Evolutionary conservation across 2,113 vertebrate genomes (phyloP), one percentile per base, ranked within the genome.

Genomic region (Centropus unirufus): DNA sequence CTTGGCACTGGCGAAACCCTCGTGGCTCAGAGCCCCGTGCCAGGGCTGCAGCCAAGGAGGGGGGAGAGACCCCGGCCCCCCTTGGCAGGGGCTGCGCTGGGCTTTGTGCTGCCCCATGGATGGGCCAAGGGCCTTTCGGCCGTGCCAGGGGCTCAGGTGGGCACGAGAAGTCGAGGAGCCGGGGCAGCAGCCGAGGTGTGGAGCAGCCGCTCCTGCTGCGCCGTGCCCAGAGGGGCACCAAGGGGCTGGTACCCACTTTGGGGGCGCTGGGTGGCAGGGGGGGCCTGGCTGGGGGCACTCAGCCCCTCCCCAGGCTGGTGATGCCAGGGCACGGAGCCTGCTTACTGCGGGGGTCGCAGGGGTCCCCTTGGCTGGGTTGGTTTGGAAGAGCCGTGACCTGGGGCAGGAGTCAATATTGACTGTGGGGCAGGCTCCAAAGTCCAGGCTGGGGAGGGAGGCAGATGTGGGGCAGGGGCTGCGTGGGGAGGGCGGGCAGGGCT

Each of bases 171-270:
- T 57, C 0, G 3, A 15, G 27, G 36, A 36, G 36, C 36, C 36
- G 36, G 36, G 36, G 2, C 1, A 2, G 51, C 18, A 13, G 59
- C 39, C 0, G 0, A 72, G 32, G 21, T 64, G 69, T 0, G 1
- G 57, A 85, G 74, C 59, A 73, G 12, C 13, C 20, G 34, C 54
- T 5, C 39, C 54, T 5, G 8, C 7, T n/a, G 42, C 30, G 32
- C 51, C 0, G 19, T 55, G 54, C 49, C 23, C 12, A 14, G 20
- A 8, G 12, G 6, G 7, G 30, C 9, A 11, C 44, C 0, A 5
- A 52, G 21, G 40, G 34, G 39, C 29, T 78, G 4, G 5, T 1
- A 7, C 18, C 18, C 24, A 8, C 16, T 47, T 29, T 39, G 55
- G 42, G 42, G 34, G 46, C n/a, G 82, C 82, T 39, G 70, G 39